phyloP scores from a whole-genome alignment of 2,113 vertebrate species.

The Peromyscus polionotus region DNA sequence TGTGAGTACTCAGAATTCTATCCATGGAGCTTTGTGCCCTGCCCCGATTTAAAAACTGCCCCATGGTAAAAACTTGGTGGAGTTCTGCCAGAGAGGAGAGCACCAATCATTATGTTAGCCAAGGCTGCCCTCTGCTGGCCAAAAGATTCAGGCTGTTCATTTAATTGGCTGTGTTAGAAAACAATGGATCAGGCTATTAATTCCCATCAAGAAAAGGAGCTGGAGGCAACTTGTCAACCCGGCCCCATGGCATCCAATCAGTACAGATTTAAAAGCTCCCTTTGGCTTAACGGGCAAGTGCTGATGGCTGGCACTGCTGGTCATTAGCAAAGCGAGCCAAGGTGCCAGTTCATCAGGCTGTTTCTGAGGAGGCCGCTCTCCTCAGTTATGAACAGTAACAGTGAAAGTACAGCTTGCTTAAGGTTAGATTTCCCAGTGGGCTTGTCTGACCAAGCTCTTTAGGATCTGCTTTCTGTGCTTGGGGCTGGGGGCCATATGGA shows the following conservation, averaged over 20 bases:
- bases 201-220: slow-evolving; percentile 43
- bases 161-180: slow-evolving; percentile 36
- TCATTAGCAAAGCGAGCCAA: neutral
- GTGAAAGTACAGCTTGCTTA: neutral
- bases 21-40: neutral
- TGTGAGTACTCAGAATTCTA: neutral
- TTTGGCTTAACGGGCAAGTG: neutral
- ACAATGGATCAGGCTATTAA: slow-evolving; percentile 45
- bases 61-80: neutral
- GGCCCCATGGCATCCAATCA: neutral
- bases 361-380: neutral
- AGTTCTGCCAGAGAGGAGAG: neutral
- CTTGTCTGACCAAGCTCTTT: neutral
- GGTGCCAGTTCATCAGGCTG: neutral
- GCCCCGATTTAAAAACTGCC: neutral
- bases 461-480: neutral
- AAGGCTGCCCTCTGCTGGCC: slow-evolving; percentile 65
- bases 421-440: neutral
- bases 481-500: neutral
- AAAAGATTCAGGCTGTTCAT: neutral
- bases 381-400: neutral
- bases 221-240: slow-evolving; percentile 4
- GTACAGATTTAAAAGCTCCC: slow-evolving; percentile 34
- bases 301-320: slow-evolving; percentile 19
- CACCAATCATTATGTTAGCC: slow-evolving; percentile 36